These are phyloP conservation scores for Anhinga rufa DNA, from an alignment of 2,113 vertebrate species.

Conservation along the genomic window DNA sequence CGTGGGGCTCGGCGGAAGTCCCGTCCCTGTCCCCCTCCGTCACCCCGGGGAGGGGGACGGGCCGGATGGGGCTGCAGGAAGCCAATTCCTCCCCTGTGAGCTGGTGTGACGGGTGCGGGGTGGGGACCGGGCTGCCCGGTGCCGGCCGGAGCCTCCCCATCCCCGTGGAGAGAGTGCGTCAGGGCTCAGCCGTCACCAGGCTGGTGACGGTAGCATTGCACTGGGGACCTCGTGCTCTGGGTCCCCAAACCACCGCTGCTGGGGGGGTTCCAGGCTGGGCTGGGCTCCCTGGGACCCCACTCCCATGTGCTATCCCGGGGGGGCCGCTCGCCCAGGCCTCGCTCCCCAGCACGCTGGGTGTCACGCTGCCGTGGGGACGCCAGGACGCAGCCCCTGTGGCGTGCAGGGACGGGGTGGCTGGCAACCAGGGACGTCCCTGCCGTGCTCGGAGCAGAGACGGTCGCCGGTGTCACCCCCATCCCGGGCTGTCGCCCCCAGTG, in stretches of 20 bases:
- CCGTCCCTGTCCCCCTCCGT: background rate
- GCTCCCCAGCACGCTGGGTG: fast-evolving
- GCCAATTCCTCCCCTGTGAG: slow-evolving; percentile 44
- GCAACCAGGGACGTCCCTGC: background rate
- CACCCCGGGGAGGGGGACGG: background rate
- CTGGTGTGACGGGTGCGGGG: background rate
- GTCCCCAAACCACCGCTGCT: background rate
- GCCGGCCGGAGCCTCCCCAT: background rate
- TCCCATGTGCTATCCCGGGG: background rate
- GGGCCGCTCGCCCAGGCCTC: fast-evolving
- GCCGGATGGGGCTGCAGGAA: slow-evolving; percentile 40
- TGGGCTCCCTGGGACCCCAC: background rate
- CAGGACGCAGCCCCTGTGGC: background rate
- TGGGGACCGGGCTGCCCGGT: background rate
- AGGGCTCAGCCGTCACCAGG: background rate
- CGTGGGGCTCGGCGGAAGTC: background rate
- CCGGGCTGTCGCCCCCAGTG: fast-evolving
- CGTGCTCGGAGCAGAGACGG: fast-evolving
- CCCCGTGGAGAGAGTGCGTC: fast-evolving
- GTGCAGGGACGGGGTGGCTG: background rate
- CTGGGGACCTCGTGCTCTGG: fast-evolving
- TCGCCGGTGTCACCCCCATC: background rate
- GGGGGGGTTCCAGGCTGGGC: background rate
- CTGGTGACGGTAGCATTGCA: fast-evolving
- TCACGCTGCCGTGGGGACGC: background rate